A percentile compares a stretch with the other conserved stretches of the same genome.
phyloP scores from a whole-genome alignment of 2,113 vertebrate species.

The Martes martes region DNA sequence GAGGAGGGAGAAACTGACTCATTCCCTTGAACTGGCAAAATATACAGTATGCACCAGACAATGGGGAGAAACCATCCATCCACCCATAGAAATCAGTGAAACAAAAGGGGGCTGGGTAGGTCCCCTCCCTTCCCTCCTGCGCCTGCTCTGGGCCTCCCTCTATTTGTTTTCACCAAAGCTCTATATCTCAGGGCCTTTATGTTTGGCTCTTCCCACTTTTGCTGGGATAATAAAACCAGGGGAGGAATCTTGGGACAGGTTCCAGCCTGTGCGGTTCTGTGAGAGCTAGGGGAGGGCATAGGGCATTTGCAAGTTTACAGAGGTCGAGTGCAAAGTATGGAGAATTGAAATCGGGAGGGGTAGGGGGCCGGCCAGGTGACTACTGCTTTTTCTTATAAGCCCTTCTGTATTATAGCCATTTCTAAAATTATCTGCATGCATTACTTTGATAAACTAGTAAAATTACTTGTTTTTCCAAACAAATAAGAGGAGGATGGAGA shows the following conservation, averaged over 20 bases:
- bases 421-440: constrained; percentile 11
- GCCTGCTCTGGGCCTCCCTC: not conserved
- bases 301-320: not conserved
- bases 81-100: not conserved
- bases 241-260: not conserved
- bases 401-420: not conserved
- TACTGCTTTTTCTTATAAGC: not conserved
- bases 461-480: not conserved
- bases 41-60: not conserved
- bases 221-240: constrained; percentile 19
- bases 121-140: not conserved
- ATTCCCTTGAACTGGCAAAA: constrained; percentile 33
- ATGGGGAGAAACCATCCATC: constrained; percentile 5
- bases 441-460: constrained; percentile 43
- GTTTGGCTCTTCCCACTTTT: not conserved
- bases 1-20: constrained; percentile 47
- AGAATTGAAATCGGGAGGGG: not conserved
- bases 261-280: not conserved
- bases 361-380: not conserved
- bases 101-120: not conserved
- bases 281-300: not conserved
- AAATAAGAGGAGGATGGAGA: not conserved
- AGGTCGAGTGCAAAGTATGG: not conserved
- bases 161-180: not conserved
- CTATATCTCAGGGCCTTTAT: not conserved